Evolutionary conservation across 2,113 vertebrate species (phyloP).

Genomic region (Chaetodon auriga): DNA sequence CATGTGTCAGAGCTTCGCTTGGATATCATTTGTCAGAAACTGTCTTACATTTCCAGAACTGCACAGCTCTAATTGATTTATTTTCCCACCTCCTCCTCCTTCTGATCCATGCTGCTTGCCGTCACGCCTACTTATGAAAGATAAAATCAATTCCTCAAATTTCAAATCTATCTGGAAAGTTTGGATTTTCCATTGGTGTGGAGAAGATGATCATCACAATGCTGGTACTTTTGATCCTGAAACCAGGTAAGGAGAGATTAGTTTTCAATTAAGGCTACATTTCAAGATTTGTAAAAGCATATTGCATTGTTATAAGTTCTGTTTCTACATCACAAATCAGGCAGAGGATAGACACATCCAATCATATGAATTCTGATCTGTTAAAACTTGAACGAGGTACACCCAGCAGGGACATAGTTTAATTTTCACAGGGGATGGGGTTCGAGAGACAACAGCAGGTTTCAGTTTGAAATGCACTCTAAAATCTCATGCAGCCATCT

Average conservation of each 20-base stretch:
- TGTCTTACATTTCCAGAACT: neutral
- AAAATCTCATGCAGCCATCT: no score
- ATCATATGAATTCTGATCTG: neutral
- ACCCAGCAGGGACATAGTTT: neutral
- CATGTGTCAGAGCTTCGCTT: neutral
- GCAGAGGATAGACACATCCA: neutral
- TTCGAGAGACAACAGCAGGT: neutral
- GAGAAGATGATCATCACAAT: constrained; percentile 17
- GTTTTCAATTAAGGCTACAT: neutral
- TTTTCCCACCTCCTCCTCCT: neutral
- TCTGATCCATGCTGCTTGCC: neutral
- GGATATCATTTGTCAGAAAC: neutral
- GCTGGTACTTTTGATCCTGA: constrained; percentile 39
- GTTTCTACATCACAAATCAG: no score
- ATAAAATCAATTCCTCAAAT: neutral
- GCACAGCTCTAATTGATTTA: neutral
- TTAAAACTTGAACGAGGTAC: neutral
- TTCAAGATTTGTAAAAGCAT: no score
- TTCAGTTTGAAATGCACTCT: neutral
- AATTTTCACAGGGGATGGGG: neutral
- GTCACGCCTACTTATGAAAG: no score
- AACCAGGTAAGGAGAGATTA: constrained; percentile 31
- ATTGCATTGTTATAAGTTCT: neutral
- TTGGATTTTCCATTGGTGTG: neutral
- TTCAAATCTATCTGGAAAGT: neutral